A percentile compares a stretch with the other conserved stretches of the same genome.
phyloP scores from a whole-genome alignment of 2,113 vertebrate species.

The Passer domesticus region DNA sequence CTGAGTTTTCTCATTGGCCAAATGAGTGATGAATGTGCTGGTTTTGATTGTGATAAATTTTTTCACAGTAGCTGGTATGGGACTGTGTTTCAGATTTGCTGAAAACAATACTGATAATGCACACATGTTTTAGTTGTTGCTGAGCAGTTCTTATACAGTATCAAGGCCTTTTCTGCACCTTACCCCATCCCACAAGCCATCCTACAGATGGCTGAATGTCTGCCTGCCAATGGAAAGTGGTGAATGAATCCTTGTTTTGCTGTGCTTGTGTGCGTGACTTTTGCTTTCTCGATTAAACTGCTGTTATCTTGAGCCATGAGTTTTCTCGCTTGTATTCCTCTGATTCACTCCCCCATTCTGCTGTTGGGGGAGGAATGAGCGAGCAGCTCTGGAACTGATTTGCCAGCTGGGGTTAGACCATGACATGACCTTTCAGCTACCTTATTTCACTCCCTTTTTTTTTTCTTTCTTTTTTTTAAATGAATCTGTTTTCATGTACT shows the following conservation, averaged over 20 bases:
- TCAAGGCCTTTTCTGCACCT: neutral
- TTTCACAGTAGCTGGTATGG: neutral
- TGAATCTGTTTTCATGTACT: neutral
- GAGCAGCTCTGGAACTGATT: neutral
- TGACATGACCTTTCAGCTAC: neutral
- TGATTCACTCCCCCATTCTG: neutral
- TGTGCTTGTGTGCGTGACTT: neutral
- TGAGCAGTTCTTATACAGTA: neutral
- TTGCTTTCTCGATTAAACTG: neutral
- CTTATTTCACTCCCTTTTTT: neutral
- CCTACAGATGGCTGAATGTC: neutral
- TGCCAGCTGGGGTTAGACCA: neutral
- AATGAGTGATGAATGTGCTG: neutral
- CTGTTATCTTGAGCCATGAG: neutral
- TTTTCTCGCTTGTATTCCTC: neutral
- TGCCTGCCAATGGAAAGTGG: neutral
- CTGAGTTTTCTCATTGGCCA: neutral
- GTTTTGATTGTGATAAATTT: neutral
- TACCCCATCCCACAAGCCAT: neutral
- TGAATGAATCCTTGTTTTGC: neutral
- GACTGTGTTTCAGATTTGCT: neutral
- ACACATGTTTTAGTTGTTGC: neutral
- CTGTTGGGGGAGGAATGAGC: neutral
- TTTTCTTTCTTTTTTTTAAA: neutral
- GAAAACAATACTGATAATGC: neutral